phyloP scores from a whole-genome alignment of 2,888 invertebrate species.

The Malachius bipustulatus region DNA sequence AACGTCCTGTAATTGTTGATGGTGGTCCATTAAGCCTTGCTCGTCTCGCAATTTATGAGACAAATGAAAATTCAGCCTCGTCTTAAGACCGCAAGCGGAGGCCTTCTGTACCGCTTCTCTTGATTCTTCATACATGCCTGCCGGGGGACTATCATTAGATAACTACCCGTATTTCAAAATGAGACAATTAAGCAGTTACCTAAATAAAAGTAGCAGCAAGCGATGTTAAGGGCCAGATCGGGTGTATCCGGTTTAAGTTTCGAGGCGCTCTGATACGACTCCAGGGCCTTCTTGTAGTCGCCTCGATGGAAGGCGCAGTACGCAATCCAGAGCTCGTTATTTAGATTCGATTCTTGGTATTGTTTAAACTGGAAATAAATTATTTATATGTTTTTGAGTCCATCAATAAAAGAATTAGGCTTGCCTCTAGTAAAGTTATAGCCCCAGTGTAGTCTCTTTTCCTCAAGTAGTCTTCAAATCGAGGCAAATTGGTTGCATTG shows the following conservation, averaged over 20 bases:
- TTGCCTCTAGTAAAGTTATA: slow-evolving; percentile 80
- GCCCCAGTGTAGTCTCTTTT: slow-evolving; percentile 92
- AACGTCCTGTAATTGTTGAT: slow-evolving; percentile 73
- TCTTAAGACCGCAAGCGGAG: slow-evolving; percentile 49
- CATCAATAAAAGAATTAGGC: slow-evolving; percentile 13
- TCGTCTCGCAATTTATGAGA: slow-evolving; percentile 90
- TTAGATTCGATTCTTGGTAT: slow-evolving; percentile 39
- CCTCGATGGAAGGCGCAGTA: slow-evolving; percentile 94
- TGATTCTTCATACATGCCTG: slow-evolving; percentile 63
- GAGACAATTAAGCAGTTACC: slow-evolving; percentile 60
- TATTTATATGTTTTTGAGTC: not conserved
- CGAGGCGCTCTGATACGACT: slow-evolving; percentile 51
- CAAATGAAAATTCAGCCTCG: slow-evolving; percentile 80
- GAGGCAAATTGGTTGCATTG: slow-evolving; percentile 43
- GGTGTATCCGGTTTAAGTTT: slow-evolving; percentile 44
- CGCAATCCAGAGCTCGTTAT: slow-evolving; percentile 75
- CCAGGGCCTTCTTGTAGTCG: slow-evolving; percentile 74
- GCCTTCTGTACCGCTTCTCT: slow-evolving; percentile 52
- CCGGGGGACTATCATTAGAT: too few species aligned
- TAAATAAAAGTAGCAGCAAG: slow-evolving; percentile 91
- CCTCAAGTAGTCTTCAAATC: slow-evolving; percentile 79
- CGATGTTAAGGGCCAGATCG: slow-evolving; percentile 66
- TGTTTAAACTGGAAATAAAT: slow-evolving; percentile 42
- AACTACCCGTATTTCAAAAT: slow-evolving; percentile 6
- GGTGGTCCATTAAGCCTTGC: slow-evolving; percentile 67